Conservation (phyloP, 1,140 invertebrate species). For the Stenopsyche tienmushanensis region DNA sequence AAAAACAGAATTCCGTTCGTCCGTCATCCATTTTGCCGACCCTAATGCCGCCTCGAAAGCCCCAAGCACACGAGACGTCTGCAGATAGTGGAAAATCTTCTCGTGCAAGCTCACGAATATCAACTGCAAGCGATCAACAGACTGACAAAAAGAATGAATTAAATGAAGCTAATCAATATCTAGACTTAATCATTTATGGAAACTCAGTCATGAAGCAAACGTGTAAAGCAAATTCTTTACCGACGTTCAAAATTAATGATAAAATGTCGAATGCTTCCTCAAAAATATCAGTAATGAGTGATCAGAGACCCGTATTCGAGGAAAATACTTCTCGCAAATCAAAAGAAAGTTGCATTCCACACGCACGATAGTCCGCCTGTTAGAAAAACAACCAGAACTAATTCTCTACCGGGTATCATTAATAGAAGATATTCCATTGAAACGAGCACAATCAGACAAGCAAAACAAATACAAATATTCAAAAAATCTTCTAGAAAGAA, state of each 20-base stretch:
- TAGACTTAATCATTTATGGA: slow-evolving; percentile 13
- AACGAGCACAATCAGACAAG: slow-evolving; percentile 19
- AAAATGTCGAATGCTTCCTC: neutral
- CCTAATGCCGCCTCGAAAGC: slow-evolving; percentile 8
- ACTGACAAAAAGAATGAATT: neutral
- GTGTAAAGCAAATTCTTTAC: slow-evolving; percentile 3
- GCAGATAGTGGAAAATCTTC: slow-evolving; percentile 18
- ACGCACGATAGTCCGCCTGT: no score
- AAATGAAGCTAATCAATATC: slow-evolving; percentile 8
- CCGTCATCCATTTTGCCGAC: slow-evolving; percentile 32
- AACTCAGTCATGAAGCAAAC: slow-evolving; percentile 6
- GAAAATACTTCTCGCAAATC: no score
- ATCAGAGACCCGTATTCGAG: no score
- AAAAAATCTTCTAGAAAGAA: slow-evolving; percentile 17
- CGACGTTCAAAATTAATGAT: no score
- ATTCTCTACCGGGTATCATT: slow-evolving; percentile 28
- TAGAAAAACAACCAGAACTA: slow-evolving; percentile 28
- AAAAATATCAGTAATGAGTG: neutral
- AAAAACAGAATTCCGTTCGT: slow-evolving; percentile 22
- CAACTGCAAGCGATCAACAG: neutral
- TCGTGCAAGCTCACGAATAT: slow-evolving; percentile 16
- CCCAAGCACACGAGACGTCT: slow-evolving; percentile 15
- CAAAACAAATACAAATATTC: neutral
- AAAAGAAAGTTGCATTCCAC: no score
- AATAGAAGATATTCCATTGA: slow-evolving; percentile 31